Evolutionary conservation across 2,888 invertebrate species (phyloP), one percentile per base, ranked within the genome.

Genomic region (Cataglyphis cursor): DNA sequence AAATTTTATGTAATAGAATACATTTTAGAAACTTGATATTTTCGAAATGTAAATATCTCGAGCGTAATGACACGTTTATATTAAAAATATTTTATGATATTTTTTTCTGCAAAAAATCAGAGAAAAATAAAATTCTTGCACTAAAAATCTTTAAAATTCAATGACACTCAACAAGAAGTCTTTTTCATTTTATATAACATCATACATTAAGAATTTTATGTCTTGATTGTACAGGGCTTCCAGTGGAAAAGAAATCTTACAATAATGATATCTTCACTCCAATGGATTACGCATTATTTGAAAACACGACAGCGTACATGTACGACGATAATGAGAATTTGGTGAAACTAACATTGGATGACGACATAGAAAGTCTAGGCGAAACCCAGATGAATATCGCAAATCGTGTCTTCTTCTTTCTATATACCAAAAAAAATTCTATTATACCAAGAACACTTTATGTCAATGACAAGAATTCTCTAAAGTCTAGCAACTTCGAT

Each of bases 401-500:
- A 2, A 81, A 64, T 0, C 86, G 85, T 1, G 91, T 93, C 0
- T 83, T 85, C 15, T 94, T 94, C 62, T 89, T 86, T 59, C 82
- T 94, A 1, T 90, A 90, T 65, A 93, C 93, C 5, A 87, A 48
- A 62, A 54, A 88, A 1, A 89, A 91, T 62, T 73, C 70, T 0
- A 5, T 3, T 0, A 24, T 84, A 0, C 66, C 85, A 21, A 70
- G 93, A 10, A 31, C 10, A 4, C 59, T 94, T 18, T 57, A 80
- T 21, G 5, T 92, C 9, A 65, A 85, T 18, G 91, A 94, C 18
- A 38, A 59, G 4, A 64, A 86, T 0, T 51, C 75, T 21, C 41
- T 94, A 28, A 31, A 76, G 2, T 70, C 75, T 0, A 93, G 92
- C 72, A 54, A 80, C 24, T 93, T 94, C 57, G 88, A 93, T 68